Base-by-base conservation (phyloP, 1,140 invertebrate species). In the Chionoecetes opilio region DNA sequence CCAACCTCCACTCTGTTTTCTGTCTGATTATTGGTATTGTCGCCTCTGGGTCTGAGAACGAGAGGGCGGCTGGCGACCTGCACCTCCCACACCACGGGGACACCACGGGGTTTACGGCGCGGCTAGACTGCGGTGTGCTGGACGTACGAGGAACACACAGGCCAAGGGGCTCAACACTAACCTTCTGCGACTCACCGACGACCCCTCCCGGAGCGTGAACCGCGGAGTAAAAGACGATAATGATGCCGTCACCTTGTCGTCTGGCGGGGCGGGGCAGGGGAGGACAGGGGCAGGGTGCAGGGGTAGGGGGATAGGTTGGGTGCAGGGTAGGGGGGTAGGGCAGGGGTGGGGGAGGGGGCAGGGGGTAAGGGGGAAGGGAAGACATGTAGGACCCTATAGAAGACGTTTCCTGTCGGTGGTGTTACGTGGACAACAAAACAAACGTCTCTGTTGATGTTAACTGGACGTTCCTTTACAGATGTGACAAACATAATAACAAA, bases 11-110 rank as follows among this genome's bases (percentile, higher is more conserved):
- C 63, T 75, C 63, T 26, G 63, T 75, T 75, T 75, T 75, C 63
- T 75, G 21, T 75, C n/a, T 75, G 63, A 75, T 75, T 75, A 75
- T 75, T 75, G 63, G 63, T 75, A 75, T 75, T 75, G 63, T 75
- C 63, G n/a, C 63, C 63, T 75, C n/a, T n/a, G 63, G 63, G 63
- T 17, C n/a, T 75, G 63, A n/a, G n/a, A 75, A 75, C 5, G 63
- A n/a, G 63, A n/a, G 21, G 63, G n/a, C 26, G 21, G 63, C 63
- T 75, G 46, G 11, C 63, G n/a, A 75, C 21, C 11, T 21, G 9
- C 21, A 75, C 63, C 63, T n/a, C 63, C 63, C 63, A 75, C 63
- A 21, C 11, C 63, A 8, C 41, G 5, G 5, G 5, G 14, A 5
- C 41, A 5, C 41, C 41, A 46, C 63, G 63, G 63, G 63, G 63